phyloP scores from a whole-genome alignment of 2,888 invertebrate species.

The Mesodorylaimus sp. region DNA sequence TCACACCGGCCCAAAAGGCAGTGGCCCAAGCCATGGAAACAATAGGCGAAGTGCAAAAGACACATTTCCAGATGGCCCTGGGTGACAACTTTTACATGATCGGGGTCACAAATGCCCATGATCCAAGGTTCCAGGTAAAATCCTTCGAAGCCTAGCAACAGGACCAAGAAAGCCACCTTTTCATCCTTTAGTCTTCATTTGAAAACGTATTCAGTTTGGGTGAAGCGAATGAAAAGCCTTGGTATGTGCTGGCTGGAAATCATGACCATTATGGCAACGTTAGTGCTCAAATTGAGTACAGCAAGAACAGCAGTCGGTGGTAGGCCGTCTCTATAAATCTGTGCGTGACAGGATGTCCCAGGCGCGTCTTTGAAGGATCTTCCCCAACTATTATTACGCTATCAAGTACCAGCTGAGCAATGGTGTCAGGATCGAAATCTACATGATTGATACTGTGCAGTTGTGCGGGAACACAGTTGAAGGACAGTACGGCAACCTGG shows the following conservation, averaged over 20 bases:
- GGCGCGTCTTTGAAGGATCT: slow-evolving; percentile 33
- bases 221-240: slow-evolving; percentile 24
- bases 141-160: background rate
- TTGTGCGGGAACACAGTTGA: slow-evolving; percentile 35
- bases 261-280: slow-evolving; percentile 39
- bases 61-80: slow-evolving; percentile 32
- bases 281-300: slow-evolving; percentile 36
- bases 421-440: slow-evolving; percentile 28
- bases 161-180: background rate
- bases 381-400: slow-evolving; percentile 35
- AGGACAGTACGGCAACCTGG: slow-evolving; percentile 11
- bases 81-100: slow-evolving; percentile 39
- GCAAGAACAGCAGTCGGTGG: slow-evolving; percentile 21
- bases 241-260: slow-evolving; percentile 39
- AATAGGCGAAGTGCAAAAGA: slow-evolving; percentile 25
- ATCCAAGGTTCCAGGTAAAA: slow-evolving; percentile 34
- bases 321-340: slow-evolving; percentile 8
- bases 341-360: too few relatives aligned
- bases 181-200: slow-evolving; percentile 23
- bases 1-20: slow-evolving; percentile 31
- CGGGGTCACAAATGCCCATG: slow-evolving; percentile 34
- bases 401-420: slow-evolving; percentile 25
- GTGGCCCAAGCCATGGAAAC: slow-evolving; percentile 32
- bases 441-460: slow-evolving; percentile 38
- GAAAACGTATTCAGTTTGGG: slow-evolving; percentile 32